Evolutionary conservation across 2,888 invertebrate species (phyloP), one percentile per base, ranked within the genome.

Genomic region (Limnephilus marmoratus): DNA sequence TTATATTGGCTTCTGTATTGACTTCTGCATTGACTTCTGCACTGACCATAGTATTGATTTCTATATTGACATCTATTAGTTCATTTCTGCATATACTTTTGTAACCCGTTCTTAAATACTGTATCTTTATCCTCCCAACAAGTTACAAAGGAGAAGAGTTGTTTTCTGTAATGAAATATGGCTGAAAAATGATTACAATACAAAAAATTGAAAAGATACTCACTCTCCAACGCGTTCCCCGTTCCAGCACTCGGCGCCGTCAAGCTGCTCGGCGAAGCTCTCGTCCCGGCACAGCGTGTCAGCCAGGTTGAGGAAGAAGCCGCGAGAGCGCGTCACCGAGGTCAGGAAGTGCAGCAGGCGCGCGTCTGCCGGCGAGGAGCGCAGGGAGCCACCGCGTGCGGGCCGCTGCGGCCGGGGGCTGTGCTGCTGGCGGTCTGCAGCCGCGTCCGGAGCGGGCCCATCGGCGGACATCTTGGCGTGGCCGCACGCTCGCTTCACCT

Each of bases 241-340:
- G 94, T 98, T 98, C 98, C 98, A 98, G 95, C 98, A 98, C 93
- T 96, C 96, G 82, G 97, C 97, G 93, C 97, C 97, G 94, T 97
- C 97, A 81, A 96, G 96, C 53, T 96, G 96, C 88, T 97, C 97
- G 7, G 97, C 97, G 94, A 97, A 97, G 94, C 97, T 97, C 0
- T 97, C 97, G 94, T 98, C 97, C 94, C 97, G 97, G 95, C 98
- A 98, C 90, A 98, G 95, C 94, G 97, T 97, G 95, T 98, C 98
- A 5, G 98, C 98, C 82, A 99, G 96, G 94, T 97, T 97, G 68
- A 97, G 97, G 95, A 98, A 99, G 95, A 99, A 98, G 94, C 98
- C 98, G 95, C 98, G 98, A 92, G 98, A 98, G 94, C 97, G 96
- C 37, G 97, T 97, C 90, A 97, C 96, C 24, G 97, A 97, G 12